Percentiles rank a stretch among this genome's conserved stretches.
Evolutionary conservation across 2,888 invertebrate genomes (phyloP).

Genomic region (Cosmopolites sordidus): DNA sequence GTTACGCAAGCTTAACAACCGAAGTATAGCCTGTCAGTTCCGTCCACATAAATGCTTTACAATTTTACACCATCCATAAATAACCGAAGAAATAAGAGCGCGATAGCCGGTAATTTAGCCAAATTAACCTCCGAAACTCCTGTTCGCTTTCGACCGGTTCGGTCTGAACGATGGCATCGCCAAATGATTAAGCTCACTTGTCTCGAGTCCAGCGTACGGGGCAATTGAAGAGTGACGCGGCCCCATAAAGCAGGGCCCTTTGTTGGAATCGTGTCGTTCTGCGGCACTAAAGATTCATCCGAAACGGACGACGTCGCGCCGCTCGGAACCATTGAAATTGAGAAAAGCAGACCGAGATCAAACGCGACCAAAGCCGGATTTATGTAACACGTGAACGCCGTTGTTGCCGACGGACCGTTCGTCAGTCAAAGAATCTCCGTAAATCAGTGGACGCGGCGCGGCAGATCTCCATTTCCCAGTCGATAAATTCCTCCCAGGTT

Average conservation of each 20-base stretch:
- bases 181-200: constrained; percentile 25
- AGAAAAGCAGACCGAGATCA: constrained; percentile 12
- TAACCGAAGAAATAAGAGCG: constrained; percentile 4
- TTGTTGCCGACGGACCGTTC: constrained; percentile 48
- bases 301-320: constrained; percentile 15
- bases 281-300: constrained; percentile 26
- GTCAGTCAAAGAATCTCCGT: constrained; percentile 44
- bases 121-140: constrained; percentile 9
- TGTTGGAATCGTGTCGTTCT: constrained; percentile 25
- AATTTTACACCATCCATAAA: constrained; percentile 11
- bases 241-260: constrained; percentile 23
- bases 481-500: constrained; percentile 45
- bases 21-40: background rate
- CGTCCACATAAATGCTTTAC: constrained; percentile 6
- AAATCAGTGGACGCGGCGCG: constrained; percentile 39
- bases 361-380: constrained; percentile 34
- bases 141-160: background rate
- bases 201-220: constrained; percentile 14
- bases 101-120: constrained; percentile 5
- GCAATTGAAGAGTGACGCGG: constrained; percentile 18
- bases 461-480: constrained; percentile 45
- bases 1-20: constrained; percentile 1
- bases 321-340: constrained; percentile 19
- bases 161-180: constrained; percentile 13
- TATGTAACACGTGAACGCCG: constrained; percentile 48